Percentiles rank a stretch among this genome's conserved stretches.
Evolutionary conservation across 2,113 vertebrate species (phyloP).

Genomic region (Lota lota): DNA sequence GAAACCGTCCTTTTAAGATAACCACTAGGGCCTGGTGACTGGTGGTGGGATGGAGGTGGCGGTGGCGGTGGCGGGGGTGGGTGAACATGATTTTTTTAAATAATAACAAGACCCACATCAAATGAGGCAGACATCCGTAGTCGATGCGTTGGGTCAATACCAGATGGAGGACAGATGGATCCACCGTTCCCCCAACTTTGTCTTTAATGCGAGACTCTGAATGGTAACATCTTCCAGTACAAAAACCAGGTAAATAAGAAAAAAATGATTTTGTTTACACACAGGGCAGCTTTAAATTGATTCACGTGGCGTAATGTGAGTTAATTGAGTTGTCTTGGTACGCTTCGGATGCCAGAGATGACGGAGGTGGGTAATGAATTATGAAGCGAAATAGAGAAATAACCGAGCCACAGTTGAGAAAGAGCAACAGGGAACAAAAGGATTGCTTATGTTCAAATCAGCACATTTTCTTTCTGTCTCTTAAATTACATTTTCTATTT

Average conservation of each 20-base stretch:
- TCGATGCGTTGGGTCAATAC: constrained; percentile 52
- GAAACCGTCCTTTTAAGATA: too few relatives aligned
- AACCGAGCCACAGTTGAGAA: too few relatives aligned
- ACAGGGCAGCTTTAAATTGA: too few relatives aligned
- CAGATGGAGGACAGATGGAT: constrained; percentile 39
- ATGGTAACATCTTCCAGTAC: constrained; percentile 25
- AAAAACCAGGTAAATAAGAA: constrained; percentile 27
- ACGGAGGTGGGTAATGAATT: too few relatives aligned
- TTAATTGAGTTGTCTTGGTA: too few relatives aligned
- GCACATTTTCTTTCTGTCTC: constrained; percentile 14
- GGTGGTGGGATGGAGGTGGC: not conserved
- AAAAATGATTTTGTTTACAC: too few relatives aligned
- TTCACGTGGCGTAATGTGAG: too few relatives aligned
- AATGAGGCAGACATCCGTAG: constrained; percentile 41
- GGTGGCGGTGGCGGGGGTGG: not conserved
- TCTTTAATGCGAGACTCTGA: constrained; percentile 34
- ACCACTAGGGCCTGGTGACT: too few relatives aligned
- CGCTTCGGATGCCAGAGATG: too few relatives aligned
- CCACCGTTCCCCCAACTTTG: constrained; percentile 28
- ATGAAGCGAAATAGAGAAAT: too few relatives aligned
- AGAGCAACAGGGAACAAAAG: too few relatives aligned
- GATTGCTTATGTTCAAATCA: not conserved
- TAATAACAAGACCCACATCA: constrained; percentile 38
- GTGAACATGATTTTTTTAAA: constrained; percentile 27
- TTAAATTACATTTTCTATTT: not conserved